Percentiles rank a stretch among this genome's conserved stretches.
These are phyloP conservation scores for Actinostola sp. DNA, from an alignment of 92 coral and sea anemone genomes.

Conservation along the genomic window DNA sequence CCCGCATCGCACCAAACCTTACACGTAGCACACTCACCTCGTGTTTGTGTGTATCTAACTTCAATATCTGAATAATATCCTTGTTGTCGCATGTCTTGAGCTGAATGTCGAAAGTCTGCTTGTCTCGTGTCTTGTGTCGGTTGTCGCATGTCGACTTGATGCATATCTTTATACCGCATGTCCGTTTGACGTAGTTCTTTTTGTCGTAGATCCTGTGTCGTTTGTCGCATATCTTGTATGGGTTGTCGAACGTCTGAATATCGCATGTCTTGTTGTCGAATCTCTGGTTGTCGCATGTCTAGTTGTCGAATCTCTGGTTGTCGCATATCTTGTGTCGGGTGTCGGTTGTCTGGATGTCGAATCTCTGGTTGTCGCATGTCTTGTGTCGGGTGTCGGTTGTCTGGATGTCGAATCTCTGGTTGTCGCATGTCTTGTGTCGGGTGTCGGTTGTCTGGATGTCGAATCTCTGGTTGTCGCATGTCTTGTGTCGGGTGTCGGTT, in stretches of 20 bases:
- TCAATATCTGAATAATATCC: conserved; percentile 12
- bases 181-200: neutral
- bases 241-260: conserved; percentile 8
- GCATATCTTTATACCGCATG: neutral
- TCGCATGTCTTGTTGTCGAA: no score
- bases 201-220: neutral
- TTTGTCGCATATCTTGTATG: neutral
- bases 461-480: no score
- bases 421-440: no score
- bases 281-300: no score
- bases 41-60: conserved; percentile 13
- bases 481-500: conserved; percentile 2
- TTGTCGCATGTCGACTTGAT: neutral
- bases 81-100: conserved; percentile 11
- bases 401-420: no score
- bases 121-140: neutral
- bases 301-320: no score
- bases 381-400: neutral
- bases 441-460: neutral
- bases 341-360: no score
- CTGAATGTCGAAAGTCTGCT: neutral
- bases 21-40: no score
- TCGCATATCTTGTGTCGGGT: no score
- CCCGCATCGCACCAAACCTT: no score
- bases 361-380: neutral